Base-by-base conservation (phyloP, 2,888 invertebrate species). In the Muschampia plurimacula region DNA sequence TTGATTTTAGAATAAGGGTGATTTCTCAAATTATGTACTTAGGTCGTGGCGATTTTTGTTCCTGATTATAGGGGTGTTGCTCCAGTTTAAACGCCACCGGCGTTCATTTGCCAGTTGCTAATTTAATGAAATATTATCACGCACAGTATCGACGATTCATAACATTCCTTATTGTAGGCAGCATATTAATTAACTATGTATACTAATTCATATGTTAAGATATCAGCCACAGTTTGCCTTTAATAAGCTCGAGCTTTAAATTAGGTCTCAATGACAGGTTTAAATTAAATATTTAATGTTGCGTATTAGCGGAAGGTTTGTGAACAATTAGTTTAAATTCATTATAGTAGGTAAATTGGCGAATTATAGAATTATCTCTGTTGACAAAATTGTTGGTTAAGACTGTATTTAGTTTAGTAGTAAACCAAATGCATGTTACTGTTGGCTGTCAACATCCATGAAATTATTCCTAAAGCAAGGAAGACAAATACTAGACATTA, bases 81-180 rank as follows among this genome's bases (percentile, higher is more conserved):
- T 72, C 49, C 68, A 72, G n/a, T 64, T 55, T 10, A 32, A 67
- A 28, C 44, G 44, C 44, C 49, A 57, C 22, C 5, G 49, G 55
- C 64, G 63, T 59, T 63, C 44, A 63, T 49, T 72, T 69, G 67
- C 28, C 65, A 66, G 73, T 66, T 67, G 41, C 60, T 62, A 64
- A 60, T 57, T 68, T 49, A 67, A 69, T 59, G 46, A 62, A 55
- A 69, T 57, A 46, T 67, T 62, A 72, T 72, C 67, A 73, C 65
- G 76, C 74, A 77, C 82, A 76, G 75, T 77, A 78, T 80, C 77
- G 76, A 67, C 59, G 39, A 73, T 81, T 85, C 84, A 84, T 83
- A 84, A 87, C 87, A 87, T 87, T 87, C 87, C 87, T 83, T 68
- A 39, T 67, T 72, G 73, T 80, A 82, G 80, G 78, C 78, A 76